Percentiles rank a stretch among this genome's conserved stretches.
Evolutionary conservation across 2,888 invertebrate genomes (phyloP).

Genomic region (Caenorhabditis sinica): DNA sequence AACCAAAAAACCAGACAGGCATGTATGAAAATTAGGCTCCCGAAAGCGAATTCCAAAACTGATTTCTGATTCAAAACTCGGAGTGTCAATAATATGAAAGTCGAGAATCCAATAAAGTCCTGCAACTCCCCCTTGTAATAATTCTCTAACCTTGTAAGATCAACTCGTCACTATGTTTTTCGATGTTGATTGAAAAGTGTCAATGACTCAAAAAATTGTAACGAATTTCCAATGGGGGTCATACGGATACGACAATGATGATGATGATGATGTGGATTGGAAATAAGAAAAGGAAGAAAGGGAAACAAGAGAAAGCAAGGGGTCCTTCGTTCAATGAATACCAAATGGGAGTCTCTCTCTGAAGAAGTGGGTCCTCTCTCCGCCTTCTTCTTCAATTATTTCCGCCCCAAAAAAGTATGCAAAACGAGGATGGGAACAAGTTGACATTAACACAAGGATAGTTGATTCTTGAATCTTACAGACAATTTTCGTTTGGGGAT

Average conservation of each 20-base stretch:
- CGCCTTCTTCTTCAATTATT: slow-evolving; percentile 45
- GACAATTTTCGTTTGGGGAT: neutral
- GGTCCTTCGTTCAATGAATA: slow-evolving; percentile 54
- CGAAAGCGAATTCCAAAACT: too few species aligned
- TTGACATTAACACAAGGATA: neutral
- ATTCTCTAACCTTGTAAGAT: too few species aligned
- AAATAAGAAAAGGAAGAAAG: neutral
- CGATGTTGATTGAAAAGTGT: neutral
- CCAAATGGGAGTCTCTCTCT: slow-evolving; percentile 37
- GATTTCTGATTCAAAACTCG: too few species aligned
- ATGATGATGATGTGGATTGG: slow-evolving; percentile 9
- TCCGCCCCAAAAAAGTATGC: slow-evolving; percentile 30
- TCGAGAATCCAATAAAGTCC: too few species aligned
- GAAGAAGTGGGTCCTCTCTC: slow-evolving; percentile 9
- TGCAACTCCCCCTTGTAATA: too few species aligned
- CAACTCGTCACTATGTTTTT: neutral
- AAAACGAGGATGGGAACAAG: neutral
- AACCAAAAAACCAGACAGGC: too few species aligned
- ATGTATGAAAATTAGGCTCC: too few species aligned
- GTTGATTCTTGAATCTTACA: slow-evolving; percentile 32
- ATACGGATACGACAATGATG: slow-evolving; percentile 3
- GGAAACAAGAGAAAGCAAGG: neutral
- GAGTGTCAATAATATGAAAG: too few species aligned
- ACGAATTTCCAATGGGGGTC: neutral
- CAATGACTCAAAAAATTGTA: slow-evolving; percentile 6